A percentile compares a stretch with the other conserved stretches of the same genome.
These are phyloP conservation scores for Philotrypesis tridentata DNA, from an alignment of 1,140 invertebrate species.

Conservation along the genomic window DNA sequence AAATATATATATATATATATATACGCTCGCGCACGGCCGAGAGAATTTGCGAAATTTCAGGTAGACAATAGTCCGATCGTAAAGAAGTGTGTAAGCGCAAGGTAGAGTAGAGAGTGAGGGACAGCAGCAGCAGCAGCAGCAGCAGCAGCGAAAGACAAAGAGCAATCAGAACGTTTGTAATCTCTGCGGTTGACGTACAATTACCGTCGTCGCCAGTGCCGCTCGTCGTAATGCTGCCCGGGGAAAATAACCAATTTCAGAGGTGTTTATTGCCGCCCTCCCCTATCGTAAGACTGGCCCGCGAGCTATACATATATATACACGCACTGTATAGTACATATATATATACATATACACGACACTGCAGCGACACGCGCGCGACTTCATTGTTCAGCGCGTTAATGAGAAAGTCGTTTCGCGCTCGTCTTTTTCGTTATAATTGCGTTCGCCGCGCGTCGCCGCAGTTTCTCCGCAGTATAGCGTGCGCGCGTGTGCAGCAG, in stretches of 20 bases:
- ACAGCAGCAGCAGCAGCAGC: background rate
- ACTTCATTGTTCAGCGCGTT: constrained; percentile 59
- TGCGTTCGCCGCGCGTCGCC: constrained; percentile 2
- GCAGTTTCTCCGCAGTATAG: too few species aligned
- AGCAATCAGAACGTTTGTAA: constrained; percentile 67
- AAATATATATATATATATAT: too few species aligned
- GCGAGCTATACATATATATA: constrained; percentile 8
- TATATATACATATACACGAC: too few species aligned
- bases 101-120: background rate
- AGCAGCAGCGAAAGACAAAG: constrained; percentile 58
- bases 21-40: too few species aligned
- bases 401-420: constrained; percentile 54
- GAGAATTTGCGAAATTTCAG: too few species aligned
- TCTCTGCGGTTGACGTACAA: constrained; percentile 67
- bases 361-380: constrained; percentile 34
- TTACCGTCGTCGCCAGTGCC: constrained; percentile 50
- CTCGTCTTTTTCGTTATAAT: constrained; percentile 39
- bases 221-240: constrained; percentile 52
- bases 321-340: constrained; percentile 7
- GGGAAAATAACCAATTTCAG: constrained; percentile 68
- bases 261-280: constrained; percentile 63
- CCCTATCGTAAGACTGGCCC: constrained; percentile 16
- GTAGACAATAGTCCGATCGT: too few species aligned
- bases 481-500: background rate
- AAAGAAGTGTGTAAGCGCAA: too few species aligned